Percentiles rank a stretch among this genome's conserved stretches.
phyloP scores from a whole-genome alignment of 2,113 vertebrate species.

The Galeopterus variegatus region DNA sequence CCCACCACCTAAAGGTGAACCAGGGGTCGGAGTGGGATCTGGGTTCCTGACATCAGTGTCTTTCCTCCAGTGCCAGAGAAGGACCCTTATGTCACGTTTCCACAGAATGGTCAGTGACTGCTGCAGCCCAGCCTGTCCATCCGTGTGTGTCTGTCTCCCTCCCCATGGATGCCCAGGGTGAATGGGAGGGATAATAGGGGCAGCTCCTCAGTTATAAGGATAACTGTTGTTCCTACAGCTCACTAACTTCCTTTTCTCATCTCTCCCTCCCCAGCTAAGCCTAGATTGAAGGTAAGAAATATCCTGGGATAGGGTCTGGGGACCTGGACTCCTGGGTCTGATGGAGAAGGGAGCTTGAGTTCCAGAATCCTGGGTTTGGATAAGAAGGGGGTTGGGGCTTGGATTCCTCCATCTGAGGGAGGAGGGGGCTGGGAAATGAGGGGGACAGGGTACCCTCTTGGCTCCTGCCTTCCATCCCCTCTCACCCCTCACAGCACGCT shows the following conservation, averaged over 20 bases:
- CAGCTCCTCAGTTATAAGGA: not conserved
- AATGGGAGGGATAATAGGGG: not conserved
- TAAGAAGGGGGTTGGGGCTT: not conserved
- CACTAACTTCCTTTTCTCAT: not conserved
- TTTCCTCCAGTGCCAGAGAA: conserved; percentile 81
- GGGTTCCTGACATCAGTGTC: conserved; percentile 41
- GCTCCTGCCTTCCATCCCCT: not conserved
- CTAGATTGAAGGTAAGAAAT: conserved; percentile 83
- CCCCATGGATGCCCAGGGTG: not conserved
- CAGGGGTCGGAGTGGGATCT: not conserved
- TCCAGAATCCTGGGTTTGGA: not conserved
- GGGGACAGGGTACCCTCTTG: not conserved
- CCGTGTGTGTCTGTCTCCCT: not conserved
- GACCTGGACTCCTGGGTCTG: not conserved
- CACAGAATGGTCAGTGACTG: conserved; percentile 77
- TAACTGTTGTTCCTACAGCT: not conserved
- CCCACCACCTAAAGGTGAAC: not conserved
- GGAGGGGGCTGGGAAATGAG: too few species aligned
- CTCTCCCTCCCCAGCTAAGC: conserved; percentile 62
- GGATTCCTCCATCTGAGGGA: not conserved
- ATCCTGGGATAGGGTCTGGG: too few species aligned
- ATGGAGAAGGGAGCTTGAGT: not conserved
- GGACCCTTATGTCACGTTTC: conserved; percentile 71
- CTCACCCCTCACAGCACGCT: conserved; percentile 80
- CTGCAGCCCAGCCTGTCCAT: not conserved